Evolutionary conservation across 2,888 invertebrate species (phyloP).

Genomic region (Crossocerus cetratus): DNA sequence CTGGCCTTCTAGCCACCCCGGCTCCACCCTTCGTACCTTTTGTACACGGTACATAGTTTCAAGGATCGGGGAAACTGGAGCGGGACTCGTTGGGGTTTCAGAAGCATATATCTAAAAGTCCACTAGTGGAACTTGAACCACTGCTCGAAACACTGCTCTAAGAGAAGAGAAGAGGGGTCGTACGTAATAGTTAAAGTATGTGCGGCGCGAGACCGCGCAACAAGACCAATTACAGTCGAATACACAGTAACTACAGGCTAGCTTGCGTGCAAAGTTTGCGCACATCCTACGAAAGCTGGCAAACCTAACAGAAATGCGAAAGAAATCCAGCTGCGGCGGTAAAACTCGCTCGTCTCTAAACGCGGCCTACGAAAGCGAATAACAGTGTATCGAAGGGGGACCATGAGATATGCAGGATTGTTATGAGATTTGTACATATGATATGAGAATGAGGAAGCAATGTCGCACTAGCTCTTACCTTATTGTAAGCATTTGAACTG

Average conservation of each 20-base stretch:
- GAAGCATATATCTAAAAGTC: slow-evolving; percentile 32
- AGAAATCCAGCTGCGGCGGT: no score
- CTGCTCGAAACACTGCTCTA: slow-evolving; percentile 56
- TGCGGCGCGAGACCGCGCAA: no score
- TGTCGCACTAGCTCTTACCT: slow-evolving; percentile 83
- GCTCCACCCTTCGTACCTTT: neutral
- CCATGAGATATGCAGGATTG: neutral
- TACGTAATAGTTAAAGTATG: no score
- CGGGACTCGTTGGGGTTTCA: slow-evolving; percentile 35
- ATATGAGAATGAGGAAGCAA: slow-evolving; percentile 57
- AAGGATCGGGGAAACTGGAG: slow-evolving; percentile 16
- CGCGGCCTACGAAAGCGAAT: neutral
- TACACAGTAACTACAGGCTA: no score
- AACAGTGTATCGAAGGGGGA: neutral
- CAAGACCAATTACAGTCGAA: no score
- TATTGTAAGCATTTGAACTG: slow-evolving; percentile 93
- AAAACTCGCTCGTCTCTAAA: no score
- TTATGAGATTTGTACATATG: slow-evolving; percentile 19
- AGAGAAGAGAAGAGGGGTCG: slow-evolving; percentile 22
- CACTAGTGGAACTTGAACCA: slow-evolving; percentile 50
- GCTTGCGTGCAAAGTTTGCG: neutral
- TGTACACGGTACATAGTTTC: slow-evolving; percentile 30
- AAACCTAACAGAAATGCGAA: slow-evolving; percentile 17
- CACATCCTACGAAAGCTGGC: slow-evolving; percentile 24
- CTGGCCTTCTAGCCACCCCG: no score